Evolutionary conservation across 2,797 vertebrate species (phyloP).

Genomic region (Alectoris magna): DNA sequence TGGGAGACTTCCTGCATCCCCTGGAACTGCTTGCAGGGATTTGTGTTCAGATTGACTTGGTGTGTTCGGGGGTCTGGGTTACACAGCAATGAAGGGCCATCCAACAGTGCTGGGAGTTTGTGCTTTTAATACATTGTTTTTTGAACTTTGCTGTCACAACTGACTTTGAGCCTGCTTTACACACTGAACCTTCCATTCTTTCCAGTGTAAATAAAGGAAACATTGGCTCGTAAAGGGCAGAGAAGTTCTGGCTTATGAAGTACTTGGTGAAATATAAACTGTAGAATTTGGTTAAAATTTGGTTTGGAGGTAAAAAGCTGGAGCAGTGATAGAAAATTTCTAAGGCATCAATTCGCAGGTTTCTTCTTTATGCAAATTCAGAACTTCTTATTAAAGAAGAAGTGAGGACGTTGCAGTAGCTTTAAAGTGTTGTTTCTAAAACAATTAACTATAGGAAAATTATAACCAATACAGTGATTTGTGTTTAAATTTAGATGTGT

Average conservation of each 20-base stretch:
- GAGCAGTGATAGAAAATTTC: neutral
- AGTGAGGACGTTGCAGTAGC: neutral
- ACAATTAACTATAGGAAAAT: constrained; percentile 21
- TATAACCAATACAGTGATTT: constrained; percentile 8
- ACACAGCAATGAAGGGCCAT: neutral
- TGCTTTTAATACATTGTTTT: neutral
- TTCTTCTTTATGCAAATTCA: constrained; percentile 33
- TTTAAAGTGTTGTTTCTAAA: constrained; percentile 18
- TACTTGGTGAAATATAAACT: neutral
- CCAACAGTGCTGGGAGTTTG: neutral
- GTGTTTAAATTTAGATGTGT: constrained; percentile 39
- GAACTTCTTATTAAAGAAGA: constrained; percentile 20
- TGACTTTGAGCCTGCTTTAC: neutral
- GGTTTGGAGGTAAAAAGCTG: neutral
- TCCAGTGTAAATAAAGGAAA: neutral
- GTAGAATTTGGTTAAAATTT: neutral
- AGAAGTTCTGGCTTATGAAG: neutral
- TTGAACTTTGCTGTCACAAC: neutral
- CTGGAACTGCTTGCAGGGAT: neutral
- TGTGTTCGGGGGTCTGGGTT: neutral
- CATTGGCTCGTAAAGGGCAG: neutral
- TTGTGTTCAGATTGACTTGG: neutral
- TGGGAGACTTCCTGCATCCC: neutral
- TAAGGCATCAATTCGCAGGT: neutral
- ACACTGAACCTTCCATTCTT: neutral